Evolutionary conservation across 2,888 invertebrate species (phyloP).

Genomic region (Sesia apiformis): DNA sequence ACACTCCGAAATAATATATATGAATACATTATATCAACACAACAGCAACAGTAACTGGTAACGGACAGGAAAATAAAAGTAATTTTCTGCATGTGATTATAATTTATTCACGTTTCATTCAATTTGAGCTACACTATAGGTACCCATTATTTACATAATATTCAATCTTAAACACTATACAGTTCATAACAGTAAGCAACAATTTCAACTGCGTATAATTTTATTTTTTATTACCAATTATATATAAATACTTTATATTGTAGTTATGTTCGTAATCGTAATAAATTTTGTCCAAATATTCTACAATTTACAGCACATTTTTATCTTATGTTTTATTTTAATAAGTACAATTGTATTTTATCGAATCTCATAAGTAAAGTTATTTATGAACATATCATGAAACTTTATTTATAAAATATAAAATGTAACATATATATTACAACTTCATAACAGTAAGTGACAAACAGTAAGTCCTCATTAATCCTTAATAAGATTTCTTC

Average conservation of each 20-base stretch:
- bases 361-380: background rate
- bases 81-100: constrained; percentile 33
- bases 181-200: constrained; percentile 67
- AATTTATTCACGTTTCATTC: constrained; percentile 42
- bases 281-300: background rate
- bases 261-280: background rate
- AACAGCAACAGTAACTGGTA: too few relatives aligned
- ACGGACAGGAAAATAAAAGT: constrained; percentile 11
- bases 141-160: constrained; percentile 56
- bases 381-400: too few relatives aligned
- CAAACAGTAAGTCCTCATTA: too few relatives aligned
- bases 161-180: constrained; percentile 42
- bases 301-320: background rate
- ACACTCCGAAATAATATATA: too few relatives aligned
- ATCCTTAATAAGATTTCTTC: too few relatives aligned
- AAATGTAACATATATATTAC: too few relatives aligned
- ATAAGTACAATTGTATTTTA: background rate
- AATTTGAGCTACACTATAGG: constrained; percentile 56
- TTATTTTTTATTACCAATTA: constrained; percentile 6
- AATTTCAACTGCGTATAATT: constrained; percentile 38
- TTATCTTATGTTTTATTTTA: background rate
- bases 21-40: too few relatives aligned
- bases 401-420: too few relatives aligned
- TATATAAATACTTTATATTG: background rate
- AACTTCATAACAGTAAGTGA: too few relatives aligned